Conservation (phyloP, 2,888 invertebrate species). For the Augochlorella aurata region DNA sequence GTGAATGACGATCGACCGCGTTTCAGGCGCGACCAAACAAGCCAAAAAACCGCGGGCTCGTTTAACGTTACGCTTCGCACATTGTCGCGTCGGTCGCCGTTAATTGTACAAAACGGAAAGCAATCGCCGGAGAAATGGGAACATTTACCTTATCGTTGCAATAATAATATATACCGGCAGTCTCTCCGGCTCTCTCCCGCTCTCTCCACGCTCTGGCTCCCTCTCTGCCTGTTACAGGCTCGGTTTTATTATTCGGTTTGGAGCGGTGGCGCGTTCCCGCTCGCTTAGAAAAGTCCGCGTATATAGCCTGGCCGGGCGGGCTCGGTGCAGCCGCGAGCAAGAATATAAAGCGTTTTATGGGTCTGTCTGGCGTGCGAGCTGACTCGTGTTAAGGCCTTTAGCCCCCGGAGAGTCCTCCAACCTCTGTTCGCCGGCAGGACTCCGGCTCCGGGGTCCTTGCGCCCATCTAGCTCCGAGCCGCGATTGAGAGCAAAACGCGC, state of each 20-base stretch:
- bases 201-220: neutral
- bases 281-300: constrained; percentile 58
- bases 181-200: neutral
- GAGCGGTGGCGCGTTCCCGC: neutral
- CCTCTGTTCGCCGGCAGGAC: constrained; percentile 25
- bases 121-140: neutral
- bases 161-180: neutral
- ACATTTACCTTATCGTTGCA: neutral
- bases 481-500: constrained; percentile 47
- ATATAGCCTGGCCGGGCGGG: constrained; percentile 32
- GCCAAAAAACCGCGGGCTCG: neutral
- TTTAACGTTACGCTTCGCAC: neutral
- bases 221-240: constrained; percentile 21
- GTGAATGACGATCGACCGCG: neutral
- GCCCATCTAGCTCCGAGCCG: constrained; percentile 47
- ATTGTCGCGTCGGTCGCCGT: neutral
- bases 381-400: constrained; percentile 58
- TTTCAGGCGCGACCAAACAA: neutral
- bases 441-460: constrained; percentile 59
- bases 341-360: constrained; percentile 70
- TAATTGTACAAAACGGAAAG: neutral
- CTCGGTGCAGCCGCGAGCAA: constrained; percentile 42
- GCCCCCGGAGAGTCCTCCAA: constrained; percentile 44
- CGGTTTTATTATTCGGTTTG: constrained; percentile 58
- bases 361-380: constrained; percentile 59